Evolutionary conservation across 1,140 invertebrate species (phyloP).

Genomic region (Drosophila ogumai): DNA sequence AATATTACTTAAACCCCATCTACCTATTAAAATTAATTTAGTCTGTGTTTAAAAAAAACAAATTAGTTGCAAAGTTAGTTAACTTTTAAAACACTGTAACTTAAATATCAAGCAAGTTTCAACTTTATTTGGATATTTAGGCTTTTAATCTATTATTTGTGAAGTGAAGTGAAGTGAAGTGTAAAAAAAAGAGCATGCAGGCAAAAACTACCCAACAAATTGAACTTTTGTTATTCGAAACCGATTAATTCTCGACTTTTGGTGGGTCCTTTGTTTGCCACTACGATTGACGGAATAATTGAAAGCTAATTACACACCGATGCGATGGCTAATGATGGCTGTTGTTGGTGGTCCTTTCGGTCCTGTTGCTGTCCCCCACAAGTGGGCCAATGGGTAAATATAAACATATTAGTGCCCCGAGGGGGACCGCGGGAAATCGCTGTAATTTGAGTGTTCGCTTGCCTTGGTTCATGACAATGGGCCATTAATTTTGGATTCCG

Average conservation of each 20-base stretch:
- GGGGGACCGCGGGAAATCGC: background rate
- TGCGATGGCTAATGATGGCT: conserved; percentile 23
- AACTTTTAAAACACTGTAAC: too few relatives aligned
- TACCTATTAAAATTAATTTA: too few relatives aligned
- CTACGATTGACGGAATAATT: conserved; percentile 13
- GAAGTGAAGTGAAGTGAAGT: too few relatives aligned
- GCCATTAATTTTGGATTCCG: conserved; percentile 30
- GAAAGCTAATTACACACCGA: conserved; percentile 31
- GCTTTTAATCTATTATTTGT: too few relatives aligned
- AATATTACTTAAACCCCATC: too few relatives aligned
- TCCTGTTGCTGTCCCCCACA: background rate
- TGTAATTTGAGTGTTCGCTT: conserved; percentile 13
- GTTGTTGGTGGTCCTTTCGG: background rate
- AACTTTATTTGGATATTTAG: too few relatives aligned
- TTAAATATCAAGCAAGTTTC: too few relatives aligned
- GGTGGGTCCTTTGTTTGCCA: background rate
- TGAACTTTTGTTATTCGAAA: background rate
- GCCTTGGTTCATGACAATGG: conserved; percentile 21
- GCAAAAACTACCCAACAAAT: background rate
- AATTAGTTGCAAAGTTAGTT: too few relatives aligned
- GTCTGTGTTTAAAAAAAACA: too few relatives aligned
- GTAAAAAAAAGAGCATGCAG: too few relatives aligned
- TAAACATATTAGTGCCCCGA: background rate
- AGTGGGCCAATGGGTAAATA: conserved; percentile 6
- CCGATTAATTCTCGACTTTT: background rate